phyloP scores from a whole-genome alignment of 2,797 vertebrate genomes.

The Hybognathus amarus region DNA sequence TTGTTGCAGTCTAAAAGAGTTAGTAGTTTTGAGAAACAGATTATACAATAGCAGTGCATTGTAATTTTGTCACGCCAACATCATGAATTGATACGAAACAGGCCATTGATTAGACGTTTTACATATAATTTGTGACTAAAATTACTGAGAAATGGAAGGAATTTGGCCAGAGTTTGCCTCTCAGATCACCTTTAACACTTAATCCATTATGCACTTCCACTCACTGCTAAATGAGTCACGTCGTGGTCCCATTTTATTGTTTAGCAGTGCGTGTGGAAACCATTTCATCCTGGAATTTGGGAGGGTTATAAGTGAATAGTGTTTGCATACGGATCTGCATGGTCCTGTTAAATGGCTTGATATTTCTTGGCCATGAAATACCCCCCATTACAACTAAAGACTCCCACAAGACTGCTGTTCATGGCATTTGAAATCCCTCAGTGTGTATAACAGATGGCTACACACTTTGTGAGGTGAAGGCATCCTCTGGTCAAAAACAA shows the following conservation, averaged over 20 bases:
- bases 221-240: not conserved
- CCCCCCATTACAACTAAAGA: slow-evolving; percentile 20
- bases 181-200: not conserved
- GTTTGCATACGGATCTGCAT: not conserved
- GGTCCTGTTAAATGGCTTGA: slow-evolving; percentile 18
- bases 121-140: not conserved
- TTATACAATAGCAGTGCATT: not conserved
- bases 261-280: not conserved
- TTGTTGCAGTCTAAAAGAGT: not conserved
- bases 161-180: not conserved
- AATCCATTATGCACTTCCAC: not conserved
- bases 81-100: not conserved
- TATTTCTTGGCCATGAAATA: slow-evolving; percentile 11
- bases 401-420: slow-evolving; percentile 19
- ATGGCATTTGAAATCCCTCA: not conserved
- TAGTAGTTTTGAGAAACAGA: not conserved
- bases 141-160: not conserved
- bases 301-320: not conserved
- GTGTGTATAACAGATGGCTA: slow-evolving; percentile 39
- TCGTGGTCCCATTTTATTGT: not conserved
- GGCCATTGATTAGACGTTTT: not conserved
- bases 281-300: not conserved
- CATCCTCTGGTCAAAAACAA: slow-evolving; percentile 39
- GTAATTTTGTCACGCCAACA: not conserved
- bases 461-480: slow-evolving; percentile 29